Percentiles rank a stretch among this genome's conserved stretches.
phyloP scores from a whole-genome alignment of 1,140 invertebrate genomes.

The Drosophila ohnishii region DNA sequence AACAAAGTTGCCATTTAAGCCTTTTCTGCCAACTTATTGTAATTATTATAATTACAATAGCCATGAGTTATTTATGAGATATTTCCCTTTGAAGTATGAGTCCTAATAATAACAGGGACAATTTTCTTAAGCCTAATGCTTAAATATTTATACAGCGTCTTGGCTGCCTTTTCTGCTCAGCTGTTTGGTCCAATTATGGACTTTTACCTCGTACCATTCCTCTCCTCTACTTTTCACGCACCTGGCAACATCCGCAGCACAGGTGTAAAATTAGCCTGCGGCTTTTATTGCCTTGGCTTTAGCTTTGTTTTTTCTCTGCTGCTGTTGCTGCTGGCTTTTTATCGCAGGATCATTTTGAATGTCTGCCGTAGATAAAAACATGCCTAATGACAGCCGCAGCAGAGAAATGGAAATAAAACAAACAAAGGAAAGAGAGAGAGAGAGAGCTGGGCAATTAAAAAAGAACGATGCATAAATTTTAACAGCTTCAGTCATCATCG shows the following conservation, averaged over 20 bases:
- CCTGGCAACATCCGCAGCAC: constrained; percentile 48
- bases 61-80: constrained; percentile 37
- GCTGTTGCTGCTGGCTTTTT: constrained; percentile 33
- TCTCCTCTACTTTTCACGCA: constrained; percentile 8
- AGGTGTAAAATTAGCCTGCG: constrained; percentile 74
- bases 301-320: constrained; percentile 16
- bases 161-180: constrained; percentile 11
- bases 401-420: constrained; percentile 3
- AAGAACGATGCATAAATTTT: constrained; percentile 59
- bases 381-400: constrained; percentile 57
- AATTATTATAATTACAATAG: constrained; percentile 60
- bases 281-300: constrained; percentile 63
- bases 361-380: constrained; percentile 57
- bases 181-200: constrained; percentile 54
- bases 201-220: background rate
- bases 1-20: background rate
- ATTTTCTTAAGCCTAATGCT: constrained; percentile 42
- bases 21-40: background rate
- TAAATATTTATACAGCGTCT: constrained; percentile 67
- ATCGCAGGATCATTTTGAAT: constrained; percentile 67
- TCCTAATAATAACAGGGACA: constrained; percentile 24
- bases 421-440: constrained; percentile 11
- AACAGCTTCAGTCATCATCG: constrained; percentile 19
- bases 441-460: constrained; percentile 52
- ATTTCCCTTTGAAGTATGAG: constrained; percentile 9